Evolutionary conservation across 2,113 vertebrate species (phyloP), one percentile per base, ranked within the genome.

Genomic region (Lichenostomus cassidix): DNA sequence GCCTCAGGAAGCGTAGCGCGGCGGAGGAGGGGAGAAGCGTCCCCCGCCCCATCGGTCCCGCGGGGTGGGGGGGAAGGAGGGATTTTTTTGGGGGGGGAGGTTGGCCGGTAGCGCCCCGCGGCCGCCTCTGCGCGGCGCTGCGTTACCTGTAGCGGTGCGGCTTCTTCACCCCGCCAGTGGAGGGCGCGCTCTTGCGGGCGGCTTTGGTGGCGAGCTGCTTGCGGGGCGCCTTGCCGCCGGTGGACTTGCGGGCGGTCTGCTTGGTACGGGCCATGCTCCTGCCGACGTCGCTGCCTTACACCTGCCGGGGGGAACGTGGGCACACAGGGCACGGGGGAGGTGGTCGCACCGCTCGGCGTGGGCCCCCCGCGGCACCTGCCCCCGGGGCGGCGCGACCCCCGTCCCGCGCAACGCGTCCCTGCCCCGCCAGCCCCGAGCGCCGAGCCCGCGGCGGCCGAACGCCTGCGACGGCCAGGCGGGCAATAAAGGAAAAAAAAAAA

Each of bases 201-300:
- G 98, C 98, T 95, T 99, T 99, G 14, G 98, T 99, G 92, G 98
- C 98, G 90, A 99, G 98, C 97, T 99, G 98, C 90, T 99, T 99
- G 95, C 98, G 98, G 22, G 98, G 98, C 29, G 98, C 98, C 97
- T 99, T 99, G 52, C 98, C 98, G 95, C 98, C 98, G 90, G 98
- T 99, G 71, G 98, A 99, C 42, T 99, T 99, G 97, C 98, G 98
- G 76, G 98, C 98, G 13, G 98, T 99, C 96, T 99, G 98, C 98
- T 99, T 99, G 68, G 99, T 99, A 97, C 99, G 99, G 77, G 99
- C 99, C 99, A 37, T 37, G 37, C 37, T 37, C 37, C 37, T 37
- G 37, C 37, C 37, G 37, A 37, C 37, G 37, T 37, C 37, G 37
- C 37, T 37, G 37, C 37, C 37, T 37, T 37, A 37, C 37, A 37